A percentile compares a stretch with the other conserved stretches of the same genome.
phyloP scores from a whole-genome alignment of 2,888 invertebrate genomes.

The Drosophila aldrichi region DNA sequence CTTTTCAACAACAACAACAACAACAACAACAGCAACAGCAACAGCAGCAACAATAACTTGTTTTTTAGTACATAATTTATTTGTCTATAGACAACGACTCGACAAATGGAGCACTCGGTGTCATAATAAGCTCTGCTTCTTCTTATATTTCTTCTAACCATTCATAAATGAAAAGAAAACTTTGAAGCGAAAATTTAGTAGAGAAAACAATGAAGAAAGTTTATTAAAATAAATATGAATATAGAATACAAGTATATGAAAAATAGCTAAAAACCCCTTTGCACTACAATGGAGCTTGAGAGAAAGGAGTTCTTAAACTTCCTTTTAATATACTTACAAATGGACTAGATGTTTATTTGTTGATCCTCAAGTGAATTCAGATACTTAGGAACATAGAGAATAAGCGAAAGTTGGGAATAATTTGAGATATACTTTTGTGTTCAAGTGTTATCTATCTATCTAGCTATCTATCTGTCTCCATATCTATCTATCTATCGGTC shows the following conservation, averaged over 20 bases:
- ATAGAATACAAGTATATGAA: not conserved
- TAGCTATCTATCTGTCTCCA: no score
- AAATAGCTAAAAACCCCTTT: not conserved
- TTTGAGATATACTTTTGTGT: no score
- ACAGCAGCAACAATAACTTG: conserved; percentile 25
- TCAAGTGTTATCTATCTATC: no score
- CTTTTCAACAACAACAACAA: conserved; percentile 44
- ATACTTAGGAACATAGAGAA: no score
- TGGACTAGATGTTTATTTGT: no score
- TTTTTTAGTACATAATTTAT: conserved; percentile 64
- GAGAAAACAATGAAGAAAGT: not conserved
- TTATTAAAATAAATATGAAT: not conserved
- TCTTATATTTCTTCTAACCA: not conserved
- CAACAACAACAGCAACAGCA: conserved; percentile 24
- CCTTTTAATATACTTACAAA: not conserved
- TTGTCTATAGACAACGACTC: conserved; percentile 61
- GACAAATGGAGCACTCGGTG: conserved; percentile 67
- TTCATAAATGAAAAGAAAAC: not conserved
- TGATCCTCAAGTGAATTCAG: no score
- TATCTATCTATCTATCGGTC: no score
- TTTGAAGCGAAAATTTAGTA: not conserved
- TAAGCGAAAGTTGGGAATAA: no score
- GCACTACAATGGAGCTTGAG: not conserved
- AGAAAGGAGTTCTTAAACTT: not conserved
- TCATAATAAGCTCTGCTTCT: conserved; percentile 49